Base-by-base conservation (phyloP, 1,140 invertebrate species). In the Listronotus bonariensis region DNA sequence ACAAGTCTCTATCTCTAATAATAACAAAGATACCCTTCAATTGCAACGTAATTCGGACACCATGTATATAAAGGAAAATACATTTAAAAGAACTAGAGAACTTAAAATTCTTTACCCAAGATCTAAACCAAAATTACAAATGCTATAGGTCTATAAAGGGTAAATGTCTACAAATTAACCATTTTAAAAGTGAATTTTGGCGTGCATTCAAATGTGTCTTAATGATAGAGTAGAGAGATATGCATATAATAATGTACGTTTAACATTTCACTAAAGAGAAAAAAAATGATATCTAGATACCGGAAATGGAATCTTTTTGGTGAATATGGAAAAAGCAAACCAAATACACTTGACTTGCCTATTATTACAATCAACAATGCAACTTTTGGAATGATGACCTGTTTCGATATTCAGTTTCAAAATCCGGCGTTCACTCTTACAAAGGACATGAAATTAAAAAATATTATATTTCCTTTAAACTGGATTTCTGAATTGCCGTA, bases 281-380 rank as follows among this genome's bases (percentile, higher is more conserved):
- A n/a, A n/a, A n/a, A n/a, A n/a, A n/a, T n/a, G n/a, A n/a, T n/a
- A n/a, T 76, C 68, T 49, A 86, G 84, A 62, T 91, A 91, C 74
- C 82, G 87, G 41, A 92, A 92, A 75, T 82, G 76, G 20, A 85
- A 90, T 76, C 75, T 89, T 1, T 90, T 84, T 62, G 68, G 75
- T 4, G 88, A 89, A 70, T 18, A 60, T 0, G 73, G 76, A 6
- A 79, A 85, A 11, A 82, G 83, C 52, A 78, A 71, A 26, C 85
- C 87, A 14, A 51, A 69, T 10, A 65, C 74, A 61, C 51, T 71
- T 10, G 68, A 77, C 67, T 34, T 82, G 0, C 77, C 81, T 0
- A 83, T 78, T 3, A 93, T 95, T 61, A 76, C 80, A 6, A 93
- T 92, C 0, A 91, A 93, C 76, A 95, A 95, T 70, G 87, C 92